These are phyloP conservation scores for Corvus cornix DNA, from an alignment of 2,113 vertebrate genomes.

Conservation along the genomic window DNA sequence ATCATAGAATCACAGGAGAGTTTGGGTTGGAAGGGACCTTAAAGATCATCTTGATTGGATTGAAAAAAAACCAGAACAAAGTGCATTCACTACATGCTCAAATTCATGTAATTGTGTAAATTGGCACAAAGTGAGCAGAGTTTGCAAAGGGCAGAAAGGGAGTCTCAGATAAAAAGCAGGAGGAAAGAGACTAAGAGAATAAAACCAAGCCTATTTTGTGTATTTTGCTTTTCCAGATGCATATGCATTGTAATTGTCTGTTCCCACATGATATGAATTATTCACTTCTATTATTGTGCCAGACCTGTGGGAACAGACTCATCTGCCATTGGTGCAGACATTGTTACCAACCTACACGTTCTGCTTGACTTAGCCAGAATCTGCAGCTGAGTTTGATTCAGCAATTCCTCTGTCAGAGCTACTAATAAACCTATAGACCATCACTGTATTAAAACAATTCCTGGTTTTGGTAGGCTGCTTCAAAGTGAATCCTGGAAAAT, in stretches of 20 bases:
- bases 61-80: neutral
- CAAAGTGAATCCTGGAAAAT: neutral
- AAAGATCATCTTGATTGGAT: neutral
- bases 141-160: neutral
- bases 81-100: neutral
- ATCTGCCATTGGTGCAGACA: neutral
- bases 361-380: neutral
- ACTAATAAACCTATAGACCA: neutral
- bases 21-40: neutral
- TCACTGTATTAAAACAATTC: neutral
- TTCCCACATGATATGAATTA: neutral
- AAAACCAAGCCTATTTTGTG: neutral
- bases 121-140: neutral
- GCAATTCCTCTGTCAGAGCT: neutral
- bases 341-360: neutral
- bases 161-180: neutral
- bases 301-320: neutral
- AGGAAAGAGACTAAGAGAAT: neutral
- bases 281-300: neutral
- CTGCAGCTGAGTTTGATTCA: neutral
- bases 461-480: neutral
- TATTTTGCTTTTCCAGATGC: neutral
- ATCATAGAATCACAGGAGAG: neutral
- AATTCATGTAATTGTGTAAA: neutral
- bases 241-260: neutral